Base-by-base conservation (phyloP, 2,113 vertebrate species). In the Bufo bufo region DNA sequence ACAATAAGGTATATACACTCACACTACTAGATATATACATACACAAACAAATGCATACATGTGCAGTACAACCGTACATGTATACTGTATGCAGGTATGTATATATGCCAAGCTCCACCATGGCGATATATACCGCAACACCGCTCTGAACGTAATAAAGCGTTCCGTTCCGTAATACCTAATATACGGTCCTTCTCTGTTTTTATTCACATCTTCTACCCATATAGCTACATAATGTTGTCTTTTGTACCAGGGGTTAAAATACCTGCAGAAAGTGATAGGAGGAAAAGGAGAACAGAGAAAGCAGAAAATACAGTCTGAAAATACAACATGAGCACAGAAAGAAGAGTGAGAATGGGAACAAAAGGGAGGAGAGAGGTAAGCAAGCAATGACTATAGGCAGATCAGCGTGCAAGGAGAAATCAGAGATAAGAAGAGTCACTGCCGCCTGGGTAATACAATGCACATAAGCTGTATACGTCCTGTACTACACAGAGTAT, bases 181-280 rank as follows among this genome's bases (percentile, higher is more conserved):
- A 99, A 99, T 95, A 93, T 95, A 98, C 90, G 97, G 97, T 98
- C 97, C 97, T 97, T 96, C 95, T 97, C 97, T 97, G 97, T 99
- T 99, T 99, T 96, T 99, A 99, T 99, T 99, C 97, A 99, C 98
- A 98, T 99, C 98, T 98, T 99, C 98, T 97, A 99, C 97, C 98
- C 98, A 99, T 96, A 99, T 99, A 98, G 98, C 98, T 98, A 99
- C 97, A 99, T 97, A 99, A 98, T 96, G 97, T 95, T 99, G 96
- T 96, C 96, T 96, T 98, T 99, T 98, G 98, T 96, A 96, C 96
- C 96, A 97, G 95, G 98, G 97, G 93, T 97, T 99, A 99, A 99
- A 99, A 99, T 98, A 99, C 98, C 98, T 99, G 98, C 96, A 96
- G 96, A 97, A 96, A 95, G 95, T 94, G 94, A 95, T 95, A 95